Evolutionary conservation across 1,140 invertebrate species (phyloP).

Genomic region (Cyrtorhinus lividipennis): DNA sequence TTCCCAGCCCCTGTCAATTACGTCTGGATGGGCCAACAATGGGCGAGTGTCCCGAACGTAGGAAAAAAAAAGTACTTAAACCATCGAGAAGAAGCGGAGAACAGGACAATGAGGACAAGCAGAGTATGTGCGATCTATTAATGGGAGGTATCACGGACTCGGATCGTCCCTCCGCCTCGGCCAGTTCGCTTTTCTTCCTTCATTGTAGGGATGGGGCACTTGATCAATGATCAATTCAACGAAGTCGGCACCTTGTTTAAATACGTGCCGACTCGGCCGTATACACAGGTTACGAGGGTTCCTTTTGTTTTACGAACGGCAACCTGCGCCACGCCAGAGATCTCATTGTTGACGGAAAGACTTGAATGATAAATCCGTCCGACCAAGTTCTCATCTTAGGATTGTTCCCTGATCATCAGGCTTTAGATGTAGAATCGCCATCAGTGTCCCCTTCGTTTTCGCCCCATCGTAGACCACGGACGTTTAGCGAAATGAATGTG

Average conservation of each 20-base stretch:
- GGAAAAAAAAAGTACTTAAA: constrained; percentile 1
- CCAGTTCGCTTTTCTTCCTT: not conserved
- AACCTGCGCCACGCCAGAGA: too few species aligned
- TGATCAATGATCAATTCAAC: constrained; percentile 10
- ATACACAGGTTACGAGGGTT: not conserved
- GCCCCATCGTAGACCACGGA: too few species aligned
- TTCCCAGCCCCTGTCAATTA: not conserved
- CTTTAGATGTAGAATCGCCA: too few species aligned
- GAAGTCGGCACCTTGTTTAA: constrained; percentile 2
- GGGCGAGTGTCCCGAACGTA: not conserved
- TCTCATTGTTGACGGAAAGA: too few species aligned
- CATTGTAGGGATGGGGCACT: not conserved
- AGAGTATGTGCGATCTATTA: constrained; percentile 10
- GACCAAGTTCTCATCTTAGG: too few species aligned
- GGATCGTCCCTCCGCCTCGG: not conserved
- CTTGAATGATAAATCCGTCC: too few species aligned
- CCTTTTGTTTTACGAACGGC: too few species aligned
- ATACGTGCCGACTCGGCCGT: not conserved
- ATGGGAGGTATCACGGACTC: constrained; percentile 5
- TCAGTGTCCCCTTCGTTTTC: too few species aligned
- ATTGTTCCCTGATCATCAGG: too few species aligned
- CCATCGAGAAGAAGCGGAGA: not conserved
- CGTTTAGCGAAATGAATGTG: too few species aligned
- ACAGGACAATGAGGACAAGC: constrained; percentile 5
- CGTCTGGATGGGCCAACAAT: not conserved